Conservation (phyloP, 2,797 vertebrate species). For the Sebastes hopkinsi region DNA sequence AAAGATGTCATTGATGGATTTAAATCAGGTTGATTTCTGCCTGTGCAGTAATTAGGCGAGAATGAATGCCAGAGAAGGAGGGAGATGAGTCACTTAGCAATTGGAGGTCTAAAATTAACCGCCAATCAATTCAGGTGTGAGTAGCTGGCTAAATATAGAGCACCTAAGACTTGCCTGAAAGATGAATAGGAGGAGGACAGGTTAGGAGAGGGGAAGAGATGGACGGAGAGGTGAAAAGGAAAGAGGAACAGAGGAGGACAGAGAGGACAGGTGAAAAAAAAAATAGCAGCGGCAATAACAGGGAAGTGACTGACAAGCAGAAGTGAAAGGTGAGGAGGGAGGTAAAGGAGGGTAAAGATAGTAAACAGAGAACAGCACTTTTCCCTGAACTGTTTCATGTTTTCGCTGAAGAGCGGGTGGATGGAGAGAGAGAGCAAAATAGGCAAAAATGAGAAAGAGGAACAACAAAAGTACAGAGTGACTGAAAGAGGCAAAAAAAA, state of each 20-base stretch:
- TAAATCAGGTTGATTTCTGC: slow-evolving; percentile 1
- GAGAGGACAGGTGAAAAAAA: not conserved
- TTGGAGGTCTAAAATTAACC: slow-evolving; percentile 68
- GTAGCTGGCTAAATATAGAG: slow-evolving; percentile 53
- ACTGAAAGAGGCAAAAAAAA: slow-evolving; percentile 16
- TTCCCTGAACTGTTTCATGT: slow-evolving; percentile 40
- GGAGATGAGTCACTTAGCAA: slow-evolving; percentile 42
- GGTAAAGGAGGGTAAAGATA: slow-evolving; percentile 20
- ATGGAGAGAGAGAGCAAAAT: slow-evolving; percentile 12
- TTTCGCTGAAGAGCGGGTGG: slow-evolving; percentile 11
- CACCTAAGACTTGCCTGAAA: slow-evolving; percentile 31
- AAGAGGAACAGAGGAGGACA: not conserved
- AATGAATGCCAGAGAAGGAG: slow-evolving; percentile 8
- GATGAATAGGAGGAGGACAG: slow-evolving; percentile 12
- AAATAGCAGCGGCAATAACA: not conserved
- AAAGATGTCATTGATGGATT: not conserved
- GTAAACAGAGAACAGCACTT: slow-evolving; percentile 30
- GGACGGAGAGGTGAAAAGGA: not conserved
- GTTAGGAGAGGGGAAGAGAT: not conserved
- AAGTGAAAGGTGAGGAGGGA: slow-evolving; percentile 4
- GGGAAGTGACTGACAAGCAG: slow-evolving; percentile 30
- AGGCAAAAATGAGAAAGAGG: slow-evolving; percentile 35
- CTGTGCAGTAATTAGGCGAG: slow-evolving; percentile 5
- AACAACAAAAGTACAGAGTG: slow-evolving; percentile 50
- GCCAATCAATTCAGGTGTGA: slow-evolving; percentile 63